Evolutionary conservation across 2,113 vertebrate genomes (phyloP).

Genomic region (Clupea harengus): DNA sequence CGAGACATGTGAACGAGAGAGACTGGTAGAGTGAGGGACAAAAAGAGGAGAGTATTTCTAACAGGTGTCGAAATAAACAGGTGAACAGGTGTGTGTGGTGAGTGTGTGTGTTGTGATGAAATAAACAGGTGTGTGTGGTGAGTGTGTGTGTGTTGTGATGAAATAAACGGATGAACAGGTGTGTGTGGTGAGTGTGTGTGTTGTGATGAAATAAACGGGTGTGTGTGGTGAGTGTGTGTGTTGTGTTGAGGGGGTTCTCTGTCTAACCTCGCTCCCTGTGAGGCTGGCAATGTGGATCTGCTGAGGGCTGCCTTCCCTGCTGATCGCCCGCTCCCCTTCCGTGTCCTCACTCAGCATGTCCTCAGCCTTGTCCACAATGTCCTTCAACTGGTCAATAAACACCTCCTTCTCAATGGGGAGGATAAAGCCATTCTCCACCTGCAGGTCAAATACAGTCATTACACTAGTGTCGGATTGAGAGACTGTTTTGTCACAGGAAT

Average conservation of each 20-base stretch:
- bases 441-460: not conserved
- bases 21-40: not conserved
- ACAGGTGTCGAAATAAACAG: not conserved
- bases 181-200: not conserved
- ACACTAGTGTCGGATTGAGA: not conserved
- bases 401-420: constrained; percentile 88
- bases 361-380: constrained; percentile 97
- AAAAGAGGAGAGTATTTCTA: not conserved
- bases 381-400: constrained; percentile 97
- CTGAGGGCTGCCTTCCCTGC: constrained; percentile 78
- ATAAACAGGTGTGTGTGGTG: not conserved
- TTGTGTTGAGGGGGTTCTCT: not conserved
- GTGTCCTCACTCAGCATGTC: constrained; percentile 94
- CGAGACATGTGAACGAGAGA: not conserved
- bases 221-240: not conserved
- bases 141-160: not conserved
- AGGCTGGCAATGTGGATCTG: constrained; percentile 68
- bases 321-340: constrained; percentile 79
- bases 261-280: constrained; percentile 74
- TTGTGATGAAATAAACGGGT: too few relatives aligned
- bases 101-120: not conserved
- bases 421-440: constrained; percentile 98
- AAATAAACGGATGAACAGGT: not conserved
- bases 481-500: not conserved
- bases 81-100: not conserved